phyloP scores from a whole-genome alignment of 2,888 invertebrate species.

The Onchidella celtica region DNA sequence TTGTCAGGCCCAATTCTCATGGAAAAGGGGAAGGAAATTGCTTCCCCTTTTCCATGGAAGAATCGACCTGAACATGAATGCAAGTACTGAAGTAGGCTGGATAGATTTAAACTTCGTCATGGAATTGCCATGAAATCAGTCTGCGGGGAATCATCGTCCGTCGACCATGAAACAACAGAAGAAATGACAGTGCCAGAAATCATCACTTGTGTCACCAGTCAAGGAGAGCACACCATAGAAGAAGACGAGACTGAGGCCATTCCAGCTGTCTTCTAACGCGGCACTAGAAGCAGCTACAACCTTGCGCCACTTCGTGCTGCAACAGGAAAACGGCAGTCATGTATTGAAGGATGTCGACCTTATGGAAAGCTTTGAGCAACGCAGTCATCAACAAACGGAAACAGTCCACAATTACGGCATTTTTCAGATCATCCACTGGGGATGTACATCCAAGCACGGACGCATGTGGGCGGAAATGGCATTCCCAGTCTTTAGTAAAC shows the following conservation, averaged over 20 bases:
- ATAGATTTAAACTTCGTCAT: no score
- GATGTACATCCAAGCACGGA: not conserved
- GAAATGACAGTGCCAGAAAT: not conserved
- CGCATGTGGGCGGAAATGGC: not conserved
- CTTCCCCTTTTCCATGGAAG: no score
- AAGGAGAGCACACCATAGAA: not conserved
- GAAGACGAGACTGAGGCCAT: not conserved
- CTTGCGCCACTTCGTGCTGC: not conserved
- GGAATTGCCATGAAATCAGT: no score
- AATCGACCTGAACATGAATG: no score
- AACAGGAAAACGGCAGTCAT: not conserved
- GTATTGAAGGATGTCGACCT: not conserved
- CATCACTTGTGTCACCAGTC: not conserved
- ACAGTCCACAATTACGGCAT: not conserved
- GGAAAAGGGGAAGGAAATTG: conserved; percentile 35
- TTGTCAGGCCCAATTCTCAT: conserved; percentile 37
- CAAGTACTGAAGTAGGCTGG: no score
- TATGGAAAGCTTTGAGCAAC: not conserved
- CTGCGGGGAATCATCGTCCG: no score
- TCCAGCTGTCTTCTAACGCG: not conserved
- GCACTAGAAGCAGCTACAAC: no score
- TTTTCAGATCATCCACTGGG: no score
- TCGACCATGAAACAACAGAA: not conserved
- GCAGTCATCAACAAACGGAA: not conserved
- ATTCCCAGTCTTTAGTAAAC: not conserved